A percentile compares a stretch with the other conserved stretches of the same genome.
Evolutionary conservation across 1,140 invertebrate species (phyloP).

Genomic region (Monomorium pharaonis): DNA sequence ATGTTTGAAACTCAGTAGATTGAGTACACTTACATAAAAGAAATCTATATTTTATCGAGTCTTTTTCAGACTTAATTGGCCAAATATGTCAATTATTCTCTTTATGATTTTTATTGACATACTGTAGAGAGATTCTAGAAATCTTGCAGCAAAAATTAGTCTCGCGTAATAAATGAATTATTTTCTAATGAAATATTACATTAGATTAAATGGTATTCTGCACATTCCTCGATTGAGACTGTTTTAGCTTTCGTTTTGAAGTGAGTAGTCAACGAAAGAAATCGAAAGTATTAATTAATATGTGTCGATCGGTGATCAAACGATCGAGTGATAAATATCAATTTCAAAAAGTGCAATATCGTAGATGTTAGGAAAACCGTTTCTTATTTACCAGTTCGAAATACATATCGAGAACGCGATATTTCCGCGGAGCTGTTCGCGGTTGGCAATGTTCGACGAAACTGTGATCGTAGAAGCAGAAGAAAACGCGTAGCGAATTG

Average conservation of each 20-base stretch:
- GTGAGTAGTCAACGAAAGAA: constrained; percentile 41
- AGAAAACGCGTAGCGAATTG: constrained; percentile 64
- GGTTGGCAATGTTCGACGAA: constrained; percentile 80
- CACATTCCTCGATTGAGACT: constrained; percentile 62
- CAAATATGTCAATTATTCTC: neutral
- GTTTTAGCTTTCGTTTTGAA: constrained; percentile 58
- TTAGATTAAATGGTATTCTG: neutral
- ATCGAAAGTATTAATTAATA: constrained; percentile 67
- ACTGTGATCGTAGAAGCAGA: constrained; percentile 82
- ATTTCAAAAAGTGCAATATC: constrained; percentile 78
- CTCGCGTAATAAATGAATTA: neutral
- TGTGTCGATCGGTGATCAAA: constrained; percentile 49
- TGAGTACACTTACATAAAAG: neutral
- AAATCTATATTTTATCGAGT: neutral
- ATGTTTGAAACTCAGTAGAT: neutral
- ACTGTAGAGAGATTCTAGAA: neutral
- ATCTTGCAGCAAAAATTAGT: neutral
- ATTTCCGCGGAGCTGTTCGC: constrained; percentile 78
- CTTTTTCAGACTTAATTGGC: neutral
- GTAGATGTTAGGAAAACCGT: constrained; percentile 73
- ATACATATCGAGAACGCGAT: constrained; percentile 67
- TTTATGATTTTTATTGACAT: neutral
- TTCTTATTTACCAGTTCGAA: constrained; percentile 59
- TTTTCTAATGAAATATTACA: constrained; percentile 6
- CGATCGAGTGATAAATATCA: constrained; percentile 34